Conservation (phyloP, 2,797 vertebrate genomes). For the Myiotriccus ornatus region DNA sequence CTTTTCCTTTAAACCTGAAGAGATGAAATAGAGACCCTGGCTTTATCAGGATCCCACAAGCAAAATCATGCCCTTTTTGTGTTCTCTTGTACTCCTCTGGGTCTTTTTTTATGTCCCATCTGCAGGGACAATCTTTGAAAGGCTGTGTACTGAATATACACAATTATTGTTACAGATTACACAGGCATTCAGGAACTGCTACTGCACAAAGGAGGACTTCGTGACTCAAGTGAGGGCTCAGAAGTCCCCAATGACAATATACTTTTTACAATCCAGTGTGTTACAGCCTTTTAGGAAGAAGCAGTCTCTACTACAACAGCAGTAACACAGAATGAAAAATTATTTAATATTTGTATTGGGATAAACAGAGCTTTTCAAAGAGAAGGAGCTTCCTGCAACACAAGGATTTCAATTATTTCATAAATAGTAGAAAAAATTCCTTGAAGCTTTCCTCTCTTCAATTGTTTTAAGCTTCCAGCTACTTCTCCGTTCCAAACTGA, state of each 20-base stretch:
- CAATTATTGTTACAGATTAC: neutral
- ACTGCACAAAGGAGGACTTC: neutral
- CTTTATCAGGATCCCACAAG: neutral
- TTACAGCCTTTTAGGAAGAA: neutral
- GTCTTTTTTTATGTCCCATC: neutral
- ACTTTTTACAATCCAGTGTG: neutral
- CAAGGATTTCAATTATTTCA: neutral
- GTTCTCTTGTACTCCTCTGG: neutral
- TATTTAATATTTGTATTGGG: neutral
- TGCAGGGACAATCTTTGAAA: neutral
- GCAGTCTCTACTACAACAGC: neutral
- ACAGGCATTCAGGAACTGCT: neutral
- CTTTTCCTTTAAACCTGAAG: neutral
- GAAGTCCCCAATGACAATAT: neutral
- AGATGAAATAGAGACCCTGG: neutral
- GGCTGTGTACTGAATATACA: neutral
- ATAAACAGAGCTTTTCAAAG: neutral
- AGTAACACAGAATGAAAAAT: neutral
- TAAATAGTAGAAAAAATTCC: neutral
- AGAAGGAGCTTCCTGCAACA: neutral
- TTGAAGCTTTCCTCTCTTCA: neutral
- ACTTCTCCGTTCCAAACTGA: neutral
- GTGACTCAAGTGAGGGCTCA: neutral
- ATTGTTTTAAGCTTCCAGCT: neutral
- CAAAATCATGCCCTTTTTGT: neutral